Conservation (phyloP, 2,113 vertebrate species). For the Lamprologus sp. region DNA sequence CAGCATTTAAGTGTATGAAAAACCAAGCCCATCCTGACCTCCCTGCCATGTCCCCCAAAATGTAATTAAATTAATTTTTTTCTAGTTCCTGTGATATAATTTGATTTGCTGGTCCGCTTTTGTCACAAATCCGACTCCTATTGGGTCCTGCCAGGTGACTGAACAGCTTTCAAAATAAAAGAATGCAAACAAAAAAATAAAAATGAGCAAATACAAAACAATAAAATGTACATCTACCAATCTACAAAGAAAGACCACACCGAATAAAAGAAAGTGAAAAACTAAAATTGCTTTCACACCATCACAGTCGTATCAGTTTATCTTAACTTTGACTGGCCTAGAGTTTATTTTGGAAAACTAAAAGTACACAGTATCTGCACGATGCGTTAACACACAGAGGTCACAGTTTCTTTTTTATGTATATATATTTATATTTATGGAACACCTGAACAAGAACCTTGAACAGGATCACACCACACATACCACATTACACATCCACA, state of each 20-base stretch:
- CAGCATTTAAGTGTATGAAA: background rate
- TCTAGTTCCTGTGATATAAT: background rate
- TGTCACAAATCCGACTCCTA: background rate
- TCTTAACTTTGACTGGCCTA: background rate
- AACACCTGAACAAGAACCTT: background rate
- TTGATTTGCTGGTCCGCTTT: background rate
- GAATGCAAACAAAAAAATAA: rapidly evolving
- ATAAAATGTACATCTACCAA: background rate
- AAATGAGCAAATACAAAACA: background rate
- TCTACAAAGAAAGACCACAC: background rate
- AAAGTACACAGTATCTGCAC: background rate
- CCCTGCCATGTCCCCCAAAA: rapidly evolving
- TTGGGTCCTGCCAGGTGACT: background rate
- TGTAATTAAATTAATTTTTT: background rate
- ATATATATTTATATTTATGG: background rate
- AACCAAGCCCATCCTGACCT: background rate
- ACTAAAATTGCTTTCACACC: background rate
- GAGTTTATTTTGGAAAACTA: background rate
- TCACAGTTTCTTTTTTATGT: background rate
- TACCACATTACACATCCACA: background rate
- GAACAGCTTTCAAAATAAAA: background rate
- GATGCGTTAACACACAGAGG: rapidly evolving
- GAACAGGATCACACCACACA: rapidly evolving
- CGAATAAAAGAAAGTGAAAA: background rate
- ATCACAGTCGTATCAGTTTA: background rate